Evolutionary conservation across 2,113 vertebrate species (phyloP).

Genomic region (Australoheros scitulus): DNA sequence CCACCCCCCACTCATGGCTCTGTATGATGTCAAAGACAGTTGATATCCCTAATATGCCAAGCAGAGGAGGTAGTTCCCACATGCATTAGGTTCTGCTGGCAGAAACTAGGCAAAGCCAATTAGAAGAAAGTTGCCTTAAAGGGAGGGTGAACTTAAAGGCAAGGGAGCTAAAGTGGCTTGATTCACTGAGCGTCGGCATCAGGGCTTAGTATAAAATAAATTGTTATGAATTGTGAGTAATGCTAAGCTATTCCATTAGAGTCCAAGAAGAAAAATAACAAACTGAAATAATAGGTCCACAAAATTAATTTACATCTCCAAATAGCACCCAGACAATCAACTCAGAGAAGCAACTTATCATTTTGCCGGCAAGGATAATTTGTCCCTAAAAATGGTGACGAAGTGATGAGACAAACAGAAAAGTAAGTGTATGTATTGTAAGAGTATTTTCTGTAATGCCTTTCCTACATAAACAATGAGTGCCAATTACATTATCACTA

Average conservation of each 20-base stretch:
- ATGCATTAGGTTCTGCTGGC: neutral
- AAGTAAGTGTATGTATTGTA: neutral
- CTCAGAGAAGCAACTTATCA: neutral
- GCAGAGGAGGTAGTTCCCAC: neutral
- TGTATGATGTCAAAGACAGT: neutral
- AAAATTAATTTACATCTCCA: neutral
- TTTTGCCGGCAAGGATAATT: neutral
- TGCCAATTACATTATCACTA: neutral
- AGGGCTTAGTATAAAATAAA: neutral
- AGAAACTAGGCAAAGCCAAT: neutral
- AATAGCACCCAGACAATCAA: neutral
- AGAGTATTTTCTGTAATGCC: neutral
- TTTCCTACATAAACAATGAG: neutral
- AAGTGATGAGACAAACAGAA: neutral
- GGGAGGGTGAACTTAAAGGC: neutral
- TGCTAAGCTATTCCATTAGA: neutral
- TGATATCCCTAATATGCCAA: neutral
- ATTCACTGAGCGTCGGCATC: neutral
- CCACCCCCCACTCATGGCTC: too few relatives aligned
- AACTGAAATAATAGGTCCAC: neutral
- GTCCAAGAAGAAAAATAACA: neutral
- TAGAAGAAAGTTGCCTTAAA: neutral
- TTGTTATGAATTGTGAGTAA: neutral
- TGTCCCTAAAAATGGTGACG: neutral
- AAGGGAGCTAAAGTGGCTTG: neutral